Base-by-base conservation (phyloP, 1,140 invertebrate species). In the Anadara kagoshimensis region DNA sequence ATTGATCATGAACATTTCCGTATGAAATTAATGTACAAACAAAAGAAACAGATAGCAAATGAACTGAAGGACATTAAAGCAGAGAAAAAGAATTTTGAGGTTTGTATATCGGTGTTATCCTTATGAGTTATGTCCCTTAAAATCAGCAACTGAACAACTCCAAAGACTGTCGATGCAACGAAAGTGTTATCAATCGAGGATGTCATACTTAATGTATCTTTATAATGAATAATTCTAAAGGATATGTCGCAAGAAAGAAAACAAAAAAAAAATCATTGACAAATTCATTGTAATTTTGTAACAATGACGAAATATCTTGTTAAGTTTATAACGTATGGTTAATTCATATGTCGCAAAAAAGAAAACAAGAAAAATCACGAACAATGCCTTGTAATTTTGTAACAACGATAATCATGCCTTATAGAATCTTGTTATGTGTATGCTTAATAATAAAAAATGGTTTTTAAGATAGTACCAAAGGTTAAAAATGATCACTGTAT, bases 1-100 rank as follows among this genome's bases (percentile, higher is more conserved):
- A 80, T 82, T 64, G 83, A 85, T 57, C 83, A 86, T 47, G 83
- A 85, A 75, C 85, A 86, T 69, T 85, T 86, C 74, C 76, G 83
- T 20, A 66, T 86, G 58, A 84, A 85, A 69, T 76, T 86, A 29
- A 51, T 86, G 14, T 86, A 86, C 69, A 80, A 80, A 47, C 76
- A 83, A n/a, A 86, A 86, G 72, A 86, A 86, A 65, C 75, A 78
- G 61, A 76, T 83, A 16, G 64, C 56, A 8, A 45, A 24, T 22
- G 73, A 75, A 12, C 47, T 75, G 0, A 75, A 75, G 24, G 54
- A 62, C 10, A 36, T 43, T 0, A 75, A 75, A 66, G 24, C 54
- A 0, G 73, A 75, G 1, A 58, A 59, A 10, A 75, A 70, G 22
- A 36, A 24, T 22, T 51, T 75, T 36, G 54, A 65, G 73, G 73